These are phyloP conservation scores for Eurois occulta DNA, from an alignment of 2,888 invertebrate genomes.

Conservation along the genomic window DNA sequence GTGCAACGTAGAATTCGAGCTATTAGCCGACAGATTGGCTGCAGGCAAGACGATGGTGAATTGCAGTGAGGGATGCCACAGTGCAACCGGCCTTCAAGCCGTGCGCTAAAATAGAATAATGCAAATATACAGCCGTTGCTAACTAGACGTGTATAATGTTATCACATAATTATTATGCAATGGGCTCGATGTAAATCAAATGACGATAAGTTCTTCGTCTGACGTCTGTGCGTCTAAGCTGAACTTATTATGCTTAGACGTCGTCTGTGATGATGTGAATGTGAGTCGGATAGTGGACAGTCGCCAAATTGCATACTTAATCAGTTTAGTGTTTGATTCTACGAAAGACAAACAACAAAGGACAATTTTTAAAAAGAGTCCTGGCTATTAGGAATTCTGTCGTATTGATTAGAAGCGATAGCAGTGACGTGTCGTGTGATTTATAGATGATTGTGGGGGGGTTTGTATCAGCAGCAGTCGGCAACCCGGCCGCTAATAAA, in stretches of 20 bases:
- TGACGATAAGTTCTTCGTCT: conserved; percentile 46
- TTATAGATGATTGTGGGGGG: conserved; percentile 45
- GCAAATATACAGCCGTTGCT: conserved; percentile 63
- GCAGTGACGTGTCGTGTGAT: conserved; percentile 42
- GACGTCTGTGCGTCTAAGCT: conserved; percentile 41
- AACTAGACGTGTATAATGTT: conserved; percentile 53
- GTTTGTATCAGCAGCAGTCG: conserved; percentile 61
- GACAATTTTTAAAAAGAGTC: conserved; percentile 9
- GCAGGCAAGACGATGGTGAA: conserved; percentile 73
- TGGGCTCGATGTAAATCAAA: conserved; percentile 41
- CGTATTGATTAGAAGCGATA: conserved; percentile 39
- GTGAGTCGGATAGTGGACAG: conserved; percentile 22
- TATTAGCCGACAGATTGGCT: conserved; percentile 76
- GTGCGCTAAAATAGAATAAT: conserved; percentile 68
- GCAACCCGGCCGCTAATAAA: conserved; percentile 74
- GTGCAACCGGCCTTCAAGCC: conserved; percentile 62
- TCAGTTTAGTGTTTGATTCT: conserved; percentile 4
- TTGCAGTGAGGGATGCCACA: conserved; percentile 74
- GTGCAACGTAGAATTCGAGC: conserved; percentile 62
- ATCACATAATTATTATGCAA: conserved; percentile 59
- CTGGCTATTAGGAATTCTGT: conserved; percentile 23
- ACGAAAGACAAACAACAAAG: conserved; percentile 21
- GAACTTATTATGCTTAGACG: conserved; percentile 34
- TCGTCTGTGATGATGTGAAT: conserved; percentile 21
- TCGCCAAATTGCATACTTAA: conserved; percentile 20